Conservation (phyloP, 2,888 invertebrate species). For the Urechis unicinctus region DNA sequence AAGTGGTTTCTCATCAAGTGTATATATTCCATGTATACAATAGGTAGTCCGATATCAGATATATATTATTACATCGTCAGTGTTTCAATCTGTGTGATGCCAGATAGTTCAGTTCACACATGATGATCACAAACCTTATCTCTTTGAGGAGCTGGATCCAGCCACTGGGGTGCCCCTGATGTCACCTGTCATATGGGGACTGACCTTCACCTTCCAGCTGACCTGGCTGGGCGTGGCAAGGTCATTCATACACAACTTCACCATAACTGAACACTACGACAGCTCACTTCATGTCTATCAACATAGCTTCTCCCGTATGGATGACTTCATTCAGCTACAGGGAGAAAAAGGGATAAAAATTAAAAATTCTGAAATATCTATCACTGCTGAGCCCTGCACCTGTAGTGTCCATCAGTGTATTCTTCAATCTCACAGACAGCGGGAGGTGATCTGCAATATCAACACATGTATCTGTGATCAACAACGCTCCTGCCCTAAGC, state of each 20-base stretch:
- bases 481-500: too few species aligned
- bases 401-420: not conserved
- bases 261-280: not conserved
- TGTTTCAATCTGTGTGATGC: too few species aligned
- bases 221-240: not conserved
- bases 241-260: not conserved
- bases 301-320: not conserved
- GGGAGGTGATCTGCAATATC: too few species aligned
- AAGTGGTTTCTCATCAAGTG: too few species aligned
- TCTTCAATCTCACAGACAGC: too few species aligned
- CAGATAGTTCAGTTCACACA: not conserved
- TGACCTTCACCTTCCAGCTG: not conserved
- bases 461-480: too few species aligned
- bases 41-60: too few species aligned
- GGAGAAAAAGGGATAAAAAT: too few species aligned
- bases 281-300: not conserved
- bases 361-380: too few species aligned
- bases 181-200: not conserved
- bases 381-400: not conserved
- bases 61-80: too few species aligned
- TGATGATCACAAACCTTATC: not conserved
- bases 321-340: too few species aligned
- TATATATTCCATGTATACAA: too few species aligned
- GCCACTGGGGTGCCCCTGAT: not conserved
- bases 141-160: not conserved